Base-by-base conservation (phyloP, 1,140 invertebrate genomes). In the Papilio dardanus region DNA sequence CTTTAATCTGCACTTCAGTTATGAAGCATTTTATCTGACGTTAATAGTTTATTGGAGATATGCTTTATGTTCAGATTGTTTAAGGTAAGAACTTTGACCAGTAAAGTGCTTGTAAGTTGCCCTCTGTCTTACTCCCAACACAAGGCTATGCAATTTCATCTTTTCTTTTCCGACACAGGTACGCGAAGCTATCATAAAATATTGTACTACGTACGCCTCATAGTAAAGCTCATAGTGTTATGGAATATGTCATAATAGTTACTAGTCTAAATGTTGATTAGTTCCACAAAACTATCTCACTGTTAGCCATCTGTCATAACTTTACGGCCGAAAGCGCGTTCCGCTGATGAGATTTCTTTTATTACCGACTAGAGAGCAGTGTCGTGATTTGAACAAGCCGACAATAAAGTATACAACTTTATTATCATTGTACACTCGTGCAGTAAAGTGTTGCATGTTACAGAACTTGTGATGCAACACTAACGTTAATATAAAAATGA, bases 301-400 rank as follows among this genome's bases (percentile, higher is more conserved):
- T 10, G n/a, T 37, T 67, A 31, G 2, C 30, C 66, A 35, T 66
- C 31, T 66, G 66, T 37, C 66, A 35, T 68, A 68, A 35, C 66
- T 68, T 68, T 68, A 68, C 66, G 66, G 35, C 19, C 35, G 66
- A 28, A 66, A 37, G 66, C 66, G 66, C 24, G 33, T 12, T 21
- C n/a, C 66, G 1, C 19, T 35, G 33, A 68, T 68, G 66, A 68
- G 66, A 68, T 37, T 40, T 68, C 66, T 68, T 68, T 68, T 37
- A 68, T 40, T 68, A 10, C 66, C 3, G 66, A 58, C 54, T 68
- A 68, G 66, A 68, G 66, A 68, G 66, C 33, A 68, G 1, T 68
- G 66, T 24, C 31, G 66, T 21, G 66, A 21, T 68, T 37, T 21
- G 66, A 35, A 31, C 28, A 33, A 31, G 31, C 8, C 10, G 54